Conservation (phyloP, 1,140 invertebrate species). For the Probaryconus sp. region DNA sequence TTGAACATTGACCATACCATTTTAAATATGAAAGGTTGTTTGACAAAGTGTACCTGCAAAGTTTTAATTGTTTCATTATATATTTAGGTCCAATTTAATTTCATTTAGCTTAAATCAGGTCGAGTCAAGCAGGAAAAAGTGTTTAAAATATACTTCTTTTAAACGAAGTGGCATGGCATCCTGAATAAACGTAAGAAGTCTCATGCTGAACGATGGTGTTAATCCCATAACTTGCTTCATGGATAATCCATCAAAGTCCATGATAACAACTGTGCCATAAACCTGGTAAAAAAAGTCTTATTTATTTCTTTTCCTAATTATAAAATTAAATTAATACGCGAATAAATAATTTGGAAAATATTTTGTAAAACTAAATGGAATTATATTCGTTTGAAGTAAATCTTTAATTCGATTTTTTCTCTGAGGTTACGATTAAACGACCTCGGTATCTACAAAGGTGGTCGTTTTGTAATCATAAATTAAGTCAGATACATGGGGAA, state of each 20-base stretch:
- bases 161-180: conserved; percentile 89
- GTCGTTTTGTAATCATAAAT: no score
- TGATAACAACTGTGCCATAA: conserved; percentile 85
- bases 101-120: no score
- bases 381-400: no score
- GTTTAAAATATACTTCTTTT: conserved; percentile 82
- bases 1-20: conserved; percentile 92
- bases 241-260: conserved; percentile 90
- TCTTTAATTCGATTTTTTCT: conserved; percentile 7
- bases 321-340: no score
- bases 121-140: no score
- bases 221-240: conserved; percentile 90
- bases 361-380: no score
- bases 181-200: conserved; percentile 89
- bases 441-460: no score
- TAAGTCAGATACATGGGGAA: no score
- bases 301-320: neutral
- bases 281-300: conserved; percentile 29
- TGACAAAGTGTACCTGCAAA: conserved; percentile 83
- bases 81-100: neutral
- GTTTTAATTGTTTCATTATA: neutral
- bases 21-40: conserved; percentile 93
- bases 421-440: no score
- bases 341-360: no score
- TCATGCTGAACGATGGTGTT: conserved; percentile 88